Conservation (phyloP, 2,113 vertebrate species). For the Callipepla californica region DNA sequence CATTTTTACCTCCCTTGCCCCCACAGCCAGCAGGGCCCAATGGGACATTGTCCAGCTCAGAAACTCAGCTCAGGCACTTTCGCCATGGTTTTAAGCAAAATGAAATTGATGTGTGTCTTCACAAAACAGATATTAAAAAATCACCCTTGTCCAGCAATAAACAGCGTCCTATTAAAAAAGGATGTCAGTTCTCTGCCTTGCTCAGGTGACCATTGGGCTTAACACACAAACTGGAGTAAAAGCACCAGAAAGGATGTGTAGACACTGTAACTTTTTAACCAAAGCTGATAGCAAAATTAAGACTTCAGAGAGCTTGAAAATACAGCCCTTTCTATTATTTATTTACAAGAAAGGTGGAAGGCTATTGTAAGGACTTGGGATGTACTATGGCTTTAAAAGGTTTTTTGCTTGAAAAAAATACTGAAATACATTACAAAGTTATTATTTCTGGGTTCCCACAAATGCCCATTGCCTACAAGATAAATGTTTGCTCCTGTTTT, state of each 20-base stretch:
- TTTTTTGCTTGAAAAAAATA: neutral
- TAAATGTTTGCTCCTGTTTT: neutral
- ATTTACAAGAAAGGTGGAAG: neutral
- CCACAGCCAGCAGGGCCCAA: neutral
- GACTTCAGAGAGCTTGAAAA: neutral
- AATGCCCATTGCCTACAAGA: neutral
- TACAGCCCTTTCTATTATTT: neutral
- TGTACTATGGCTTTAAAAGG: neutral
- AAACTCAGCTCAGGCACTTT: neutral
- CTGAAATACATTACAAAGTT: neutral
- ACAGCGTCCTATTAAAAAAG: neutral
- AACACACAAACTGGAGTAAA: neutral
- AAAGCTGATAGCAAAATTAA: neutral
- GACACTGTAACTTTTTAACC: neutral
- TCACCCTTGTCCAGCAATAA: neutral
- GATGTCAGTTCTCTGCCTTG: too few species aligned
- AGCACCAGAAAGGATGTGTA: neutral
- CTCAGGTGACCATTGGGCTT: neutral
- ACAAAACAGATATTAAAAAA: neutral
- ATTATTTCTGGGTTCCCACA: neutral
- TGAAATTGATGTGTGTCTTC: neutral
- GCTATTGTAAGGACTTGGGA: neutral
- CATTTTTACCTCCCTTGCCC: neutral
- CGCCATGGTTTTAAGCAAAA: neutral
- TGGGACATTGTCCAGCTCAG: accelerated